Percentiles rank a stretch among this genome's conserved stretches.
phyloP scores from a whole-genome alignment of 2,888 invertebrate genomes.

The Acanthosoma haemorrhoidale region DNA sequence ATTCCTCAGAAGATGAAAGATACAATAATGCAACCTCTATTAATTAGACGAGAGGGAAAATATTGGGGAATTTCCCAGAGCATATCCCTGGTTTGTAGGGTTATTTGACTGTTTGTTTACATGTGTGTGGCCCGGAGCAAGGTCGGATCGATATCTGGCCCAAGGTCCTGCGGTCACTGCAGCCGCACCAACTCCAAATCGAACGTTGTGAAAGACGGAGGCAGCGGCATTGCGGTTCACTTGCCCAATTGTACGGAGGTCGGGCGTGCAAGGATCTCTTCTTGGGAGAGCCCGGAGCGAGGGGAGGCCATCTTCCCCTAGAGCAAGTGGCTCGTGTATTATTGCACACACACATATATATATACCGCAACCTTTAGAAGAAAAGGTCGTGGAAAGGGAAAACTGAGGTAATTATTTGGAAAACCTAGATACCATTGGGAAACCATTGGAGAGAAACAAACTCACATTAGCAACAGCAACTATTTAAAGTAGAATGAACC shows the following conservation, averaged over 20 bases:
- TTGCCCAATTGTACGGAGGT: background rate
- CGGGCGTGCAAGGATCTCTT: background rate
- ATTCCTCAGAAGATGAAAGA: too few relatives aligned
- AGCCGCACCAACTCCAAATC: conserved; percentile 1
- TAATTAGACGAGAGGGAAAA: too few relatives aligned
- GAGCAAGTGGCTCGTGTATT: background rate
- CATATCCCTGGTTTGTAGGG: too few relatives aligned
- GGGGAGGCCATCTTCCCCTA: background rate
- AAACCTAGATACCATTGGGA: background rate
- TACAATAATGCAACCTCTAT: too few relatives aligned
- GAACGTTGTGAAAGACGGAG: background rate
- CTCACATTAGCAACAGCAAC: too few relatives aligned
- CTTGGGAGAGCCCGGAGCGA: background rate
- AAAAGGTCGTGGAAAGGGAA: conserved; percentile 6
- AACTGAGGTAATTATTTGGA: conserved; percentile 8
- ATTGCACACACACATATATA: background rate
- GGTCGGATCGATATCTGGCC: background rate
- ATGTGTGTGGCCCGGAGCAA: background rate
- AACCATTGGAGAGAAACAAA: background rate
- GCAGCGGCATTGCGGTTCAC: background rate
- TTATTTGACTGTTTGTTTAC: background rate
- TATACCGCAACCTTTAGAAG: background rate
- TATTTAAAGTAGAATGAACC: too few relatives aligned
- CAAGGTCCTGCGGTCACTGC: background rate
- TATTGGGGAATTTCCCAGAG: too few relatives aligned